Evolutionary conservation across 2,797 vertebrate genomes (phyloP), one percentile per base, ranked within the genome.

Genomic region (Sebastes diploproa): DNA sequence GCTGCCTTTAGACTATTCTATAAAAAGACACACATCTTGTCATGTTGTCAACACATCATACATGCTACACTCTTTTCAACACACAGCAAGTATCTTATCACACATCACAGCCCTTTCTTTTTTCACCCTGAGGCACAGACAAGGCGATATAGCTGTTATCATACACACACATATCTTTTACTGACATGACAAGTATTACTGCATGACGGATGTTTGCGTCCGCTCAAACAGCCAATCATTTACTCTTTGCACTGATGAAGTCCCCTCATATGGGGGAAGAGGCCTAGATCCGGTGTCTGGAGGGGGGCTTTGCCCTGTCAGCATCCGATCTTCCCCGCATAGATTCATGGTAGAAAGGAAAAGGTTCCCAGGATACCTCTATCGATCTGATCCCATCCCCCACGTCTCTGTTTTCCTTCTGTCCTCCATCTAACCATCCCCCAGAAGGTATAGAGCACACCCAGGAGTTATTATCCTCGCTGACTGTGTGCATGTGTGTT

Each of bases 341-440:
- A 89, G 83, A 93, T 87, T 89, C 76, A 85, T 77, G 27, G 73
- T 82, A 84, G 72, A 85, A 75, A 81, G 71, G 78, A 90, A 83
- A 12, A 29, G 29, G 27, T 82, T 91, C 88, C 86, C 86, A 77
- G 86, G 84, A 88, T 82, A 78, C 86, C 52, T 65, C 69, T 60
- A 92, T 92, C 23, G 89, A 94, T 91, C 84, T 59, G 34, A 10
- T 6, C 67, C 84, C 77, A 63, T 70, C 82, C 87, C 87, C 85
- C 75, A 52, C 59, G 54, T 75, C 59, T 69, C 65, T 32, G 67
- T 61, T 72, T 61, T 6, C 56, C 32, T 59, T 46, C 78, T 73
- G n/a, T 75, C 67, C 23, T 83, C 80, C n/a, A 50, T 85, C 50
- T 66, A 12, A 78, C 89, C 85, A 72, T 82, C 87, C 83, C 78